Evolutionary conservation across 2,888 invertebrate species (phyloP), one percentile per base, ranked within the genome.

Genomic region (Ferdinandea cuprea): DNA sequence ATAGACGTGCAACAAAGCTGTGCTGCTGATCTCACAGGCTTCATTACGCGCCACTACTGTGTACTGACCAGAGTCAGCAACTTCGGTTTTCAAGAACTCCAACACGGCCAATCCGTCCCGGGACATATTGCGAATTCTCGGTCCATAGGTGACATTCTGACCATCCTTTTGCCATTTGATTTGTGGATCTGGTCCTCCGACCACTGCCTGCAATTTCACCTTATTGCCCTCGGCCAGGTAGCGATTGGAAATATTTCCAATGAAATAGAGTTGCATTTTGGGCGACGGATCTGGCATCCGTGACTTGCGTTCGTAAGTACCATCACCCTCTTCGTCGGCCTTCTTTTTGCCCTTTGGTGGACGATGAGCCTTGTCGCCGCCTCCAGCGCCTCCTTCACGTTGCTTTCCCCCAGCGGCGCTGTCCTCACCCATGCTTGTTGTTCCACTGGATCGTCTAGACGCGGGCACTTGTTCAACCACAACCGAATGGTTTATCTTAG

Each of bases 131-230:
- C 88, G 88, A 30, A 91, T 86, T 52, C 88, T 88, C 0, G 89
- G 88, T 21, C 91, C 89, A 76, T 88, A 91, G 6, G 86, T 81
- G 0, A 93, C 87, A 76, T 90, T 91, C 76, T 91, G 89, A 1
- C 93, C 94, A 89, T 96, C 94, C 88, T 94, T 95, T 61, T 93
- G 93, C 97, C 97, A 97, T 77, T 94, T 93, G 8, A 96, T 92
- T 35, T 92, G 92, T 6, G 96, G 94, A 79, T 95, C 94, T 0
- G 94, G 93, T 5, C 95, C 95, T 40, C 96, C 92, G 1, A 96
- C 93, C 72, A 95, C 95, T 86, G 96, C 97, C 2, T 95, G 96
- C 37, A 97, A 89, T 90, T 96, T 95, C 4, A 96, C 94, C 86
- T 94, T 92, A 4, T 95, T 94, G 0, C 95, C 95, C 88, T 94